Percentiles rank a stretch among this genome's conserved stretches.
Evolutionary conservation across 2,797 vertebrate species (phyloP).

Genomic region (Coregonus sp.): DNA sequence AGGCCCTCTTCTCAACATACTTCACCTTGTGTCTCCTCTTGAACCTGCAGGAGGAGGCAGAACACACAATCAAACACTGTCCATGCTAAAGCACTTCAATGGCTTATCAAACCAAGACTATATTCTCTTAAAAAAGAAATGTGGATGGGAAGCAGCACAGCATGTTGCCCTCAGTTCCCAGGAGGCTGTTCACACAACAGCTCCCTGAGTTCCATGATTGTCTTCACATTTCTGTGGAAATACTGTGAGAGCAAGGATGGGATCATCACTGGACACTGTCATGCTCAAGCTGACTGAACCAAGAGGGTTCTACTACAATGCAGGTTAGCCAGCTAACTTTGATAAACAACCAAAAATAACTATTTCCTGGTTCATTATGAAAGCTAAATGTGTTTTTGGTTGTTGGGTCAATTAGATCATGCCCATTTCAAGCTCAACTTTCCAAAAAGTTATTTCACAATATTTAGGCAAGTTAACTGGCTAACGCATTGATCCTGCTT

Average conservation of each 20-base stretch:
- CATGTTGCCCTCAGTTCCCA: conserved; percentile 72
- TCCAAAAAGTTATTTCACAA: too few relatives aligned
- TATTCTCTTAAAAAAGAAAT: background rate
- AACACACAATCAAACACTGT: background rate
- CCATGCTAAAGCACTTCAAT: background rate
- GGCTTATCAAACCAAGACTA: background rate
- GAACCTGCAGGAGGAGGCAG: conserved; percentile 74
- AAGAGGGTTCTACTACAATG: background rate
- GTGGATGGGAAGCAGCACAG: background rate
- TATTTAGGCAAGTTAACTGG: too few relatives aligned
- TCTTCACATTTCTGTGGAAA: conserved; percentile 75
- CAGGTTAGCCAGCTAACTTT: too few relatives aligned
- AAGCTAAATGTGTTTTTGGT: too few relatives aligned
- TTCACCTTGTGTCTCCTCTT: conserved; percentile 86
- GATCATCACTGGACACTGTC: conserved; percentile 69
- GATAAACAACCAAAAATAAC: too few relatives aligned
- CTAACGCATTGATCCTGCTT: too few relatives aligned
- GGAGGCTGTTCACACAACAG: conserved; percentile 45
- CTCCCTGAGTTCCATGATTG: conserved; percentile 53
- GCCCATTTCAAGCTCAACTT: too few relatives aligned
- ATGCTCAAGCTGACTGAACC: background rate
- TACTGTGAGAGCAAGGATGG: conserved; percentile 81
- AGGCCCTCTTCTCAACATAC: conserved; percentile 88
- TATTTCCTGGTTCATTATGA: too few relatives aligned
- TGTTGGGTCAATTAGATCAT: too few relatives aligned